A percentile compares a stretch with the other conserved stretches of the same genome.
Conservation (phyloP, 1,140 invertebrate species). For the Calephelis virginiensis region DNA sequence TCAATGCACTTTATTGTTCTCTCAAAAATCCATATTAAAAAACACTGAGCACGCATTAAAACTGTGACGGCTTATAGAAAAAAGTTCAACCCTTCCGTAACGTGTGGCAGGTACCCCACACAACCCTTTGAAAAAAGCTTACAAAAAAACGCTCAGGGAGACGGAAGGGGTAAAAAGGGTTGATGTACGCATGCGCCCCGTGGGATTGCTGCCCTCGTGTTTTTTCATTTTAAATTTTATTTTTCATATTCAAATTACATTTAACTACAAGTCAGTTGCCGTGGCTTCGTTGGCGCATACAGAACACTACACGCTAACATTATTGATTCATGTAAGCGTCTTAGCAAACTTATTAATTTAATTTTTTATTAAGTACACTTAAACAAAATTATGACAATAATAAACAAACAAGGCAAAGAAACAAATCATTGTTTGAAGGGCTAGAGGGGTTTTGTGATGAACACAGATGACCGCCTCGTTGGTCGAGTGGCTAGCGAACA, state of each 20-base stretch:
- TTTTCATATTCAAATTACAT: conserved; percentile 24
- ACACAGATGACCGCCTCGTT: no score
- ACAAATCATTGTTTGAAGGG: no score
- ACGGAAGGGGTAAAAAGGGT: conserved; percentile 76
- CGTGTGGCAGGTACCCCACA: conserved; percentile 68
- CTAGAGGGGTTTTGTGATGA: no score
- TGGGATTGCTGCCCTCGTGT: conserved; percentile 68
- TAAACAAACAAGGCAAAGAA: no score
- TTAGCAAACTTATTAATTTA: no score
- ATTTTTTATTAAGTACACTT: no score
- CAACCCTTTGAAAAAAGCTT: conserved; percentile 72
- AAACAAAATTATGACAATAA: no score
- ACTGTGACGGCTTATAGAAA: conserved; percentile 54
- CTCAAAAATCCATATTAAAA: conserved; percentile 50
- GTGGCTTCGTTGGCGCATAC: no score
- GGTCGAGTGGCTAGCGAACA: no score
- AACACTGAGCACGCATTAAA: conserved; percentile 56
- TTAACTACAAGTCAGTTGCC: no score
- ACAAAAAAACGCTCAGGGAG: conserved; percentile 72
- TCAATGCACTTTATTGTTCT: conserved; percentile 69
- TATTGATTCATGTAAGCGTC: no score
- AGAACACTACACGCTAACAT: no score
- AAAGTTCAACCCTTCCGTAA: conserved; percentile 70
- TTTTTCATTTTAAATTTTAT: conserved; percentile 63
- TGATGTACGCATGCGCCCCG: conserved; percentile 69